These are phyloP conservation scores for Protonemura montana DNA, from an alignment of 2,888 invertebrate genomes.

Conservation along the genomic window DNA sequence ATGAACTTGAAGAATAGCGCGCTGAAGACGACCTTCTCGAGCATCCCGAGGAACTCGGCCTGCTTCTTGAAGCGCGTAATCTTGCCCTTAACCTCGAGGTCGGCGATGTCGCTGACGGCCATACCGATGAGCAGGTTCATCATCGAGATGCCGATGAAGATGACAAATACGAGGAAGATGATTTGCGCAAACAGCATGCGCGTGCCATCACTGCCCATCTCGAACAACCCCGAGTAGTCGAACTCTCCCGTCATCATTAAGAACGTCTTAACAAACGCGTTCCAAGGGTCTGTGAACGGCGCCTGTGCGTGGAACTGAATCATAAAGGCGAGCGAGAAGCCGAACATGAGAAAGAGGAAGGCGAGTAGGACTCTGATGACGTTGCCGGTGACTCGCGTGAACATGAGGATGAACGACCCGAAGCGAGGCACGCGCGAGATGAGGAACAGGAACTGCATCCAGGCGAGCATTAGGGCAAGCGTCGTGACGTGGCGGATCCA, in stretches of 20 bases:
- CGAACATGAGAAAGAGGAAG: constrained; percentile 62
- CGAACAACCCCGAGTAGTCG: constrained; percentile 64
- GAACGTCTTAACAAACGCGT: constrained; percentile 65
- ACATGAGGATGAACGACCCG: constrained; percentile 69
- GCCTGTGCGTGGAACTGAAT: constrained; percentile 64
- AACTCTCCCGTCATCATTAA: constrained; percentile 71
- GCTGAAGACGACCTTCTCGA: constrained; percentile 64
- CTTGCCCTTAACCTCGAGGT: constrained; percentile 65
- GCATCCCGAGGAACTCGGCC: constrained; percentile 63
- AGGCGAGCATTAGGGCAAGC: constrained; percentile 63
- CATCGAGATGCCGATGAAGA: constrained; percentile 66
- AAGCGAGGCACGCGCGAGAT: constrained; percentile 66
- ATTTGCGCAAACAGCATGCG: constrained; percentile 61
- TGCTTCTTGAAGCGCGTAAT: constrained; percentile 65
- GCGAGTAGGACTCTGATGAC: constrained; percentile 63
- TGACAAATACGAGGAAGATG: constrained; percentile 64
- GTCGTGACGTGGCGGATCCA: constrained; percentile 65
- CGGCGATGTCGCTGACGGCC: constrained; percentile 67
- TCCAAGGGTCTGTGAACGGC: constrained; percentile 64
- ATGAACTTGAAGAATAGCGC: constrained; percentile 49
- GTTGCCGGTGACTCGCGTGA: constrained; percentile 66
- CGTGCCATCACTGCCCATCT: constrained; percentile 57
- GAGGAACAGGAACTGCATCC: constrained; percentile 67
- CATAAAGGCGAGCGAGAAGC: constrained; percentile 66
- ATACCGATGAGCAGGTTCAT: constrained; percentile 69